Percentiles rank a stretch among this genome's conserved stretches.
These are phyloP conservation scores for Anagrus nilaparvatae DNA, from an alignment of 1,140 invertebrate species.

Conservation along the genomic window DNA sequence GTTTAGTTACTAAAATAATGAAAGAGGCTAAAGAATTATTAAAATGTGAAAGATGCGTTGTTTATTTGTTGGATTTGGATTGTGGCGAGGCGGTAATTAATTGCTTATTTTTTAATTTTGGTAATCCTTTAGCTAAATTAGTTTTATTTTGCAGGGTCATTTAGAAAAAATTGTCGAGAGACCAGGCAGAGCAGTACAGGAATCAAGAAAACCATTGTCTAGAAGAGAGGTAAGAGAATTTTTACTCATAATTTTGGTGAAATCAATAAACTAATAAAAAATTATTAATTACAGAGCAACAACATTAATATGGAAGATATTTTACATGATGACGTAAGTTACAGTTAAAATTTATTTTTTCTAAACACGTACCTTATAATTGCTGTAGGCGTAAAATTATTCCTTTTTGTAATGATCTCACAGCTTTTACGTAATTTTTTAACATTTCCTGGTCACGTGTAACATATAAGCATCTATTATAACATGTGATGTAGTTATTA, in stretches of 20 bases:
- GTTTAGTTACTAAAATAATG: slow-evolving; percentile 93
- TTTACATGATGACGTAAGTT: slow-evolving; percentile 51
- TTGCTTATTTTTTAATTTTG: not conserved
- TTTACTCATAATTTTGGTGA: slow-evolving; percentile 2
- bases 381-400: too few relatives aligned
- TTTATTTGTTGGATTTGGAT: slow-evolving; percentile 78
- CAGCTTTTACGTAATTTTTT: too few relatives aligned
- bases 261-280: not conserved
- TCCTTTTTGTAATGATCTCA: too few relatives aligned
- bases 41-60: slow-evolving; percentile 85
- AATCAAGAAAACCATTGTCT: slow-evolving; percentile 50
- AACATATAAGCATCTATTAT: too few relatives aligned
- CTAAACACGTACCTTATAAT: too few relatives aligned
- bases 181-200: slow-evolving; percentile 49
- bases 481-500: too few relatives aligned
- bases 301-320: slow-evolving; percentile 61
- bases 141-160: slow-evolving; percentile 53
- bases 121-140: not conserved
- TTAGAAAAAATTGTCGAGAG: slow-evolving; percentile 71
- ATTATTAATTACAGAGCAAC: slow-evolving; percentile 44
- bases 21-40: slow-evolving; percentile 84
- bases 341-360: too few relatives aligned
- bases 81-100: slow-evolving; percentile 72
- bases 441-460: too few relatives aligned
- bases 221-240: slow-evolving; percentile 48